Evolutionary conservation across 1,140 invertebrate species (phyloP).

Genomic region (Tyrophagus putrescentiae): DNA sequence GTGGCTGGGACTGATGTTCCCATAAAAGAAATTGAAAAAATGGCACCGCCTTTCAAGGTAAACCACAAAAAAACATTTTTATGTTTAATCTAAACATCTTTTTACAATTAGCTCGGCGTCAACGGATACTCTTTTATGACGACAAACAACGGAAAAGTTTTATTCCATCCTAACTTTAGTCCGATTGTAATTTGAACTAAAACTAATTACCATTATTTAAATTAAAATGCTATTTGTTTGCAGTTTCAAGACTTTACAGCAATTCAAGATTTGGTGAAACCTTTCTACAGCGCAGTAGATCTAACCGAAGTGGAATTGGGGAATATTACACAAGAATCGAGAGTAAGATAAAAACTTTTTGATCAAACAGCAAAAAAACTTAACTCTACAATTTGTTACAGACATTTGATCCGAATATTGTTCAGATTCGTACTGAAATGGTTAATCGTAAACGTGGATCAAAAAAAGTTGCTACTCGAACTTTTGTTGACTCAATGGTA

Average conservation of each 20-base stretch:
- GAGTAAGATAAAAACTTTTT: conserved; percentile 32
- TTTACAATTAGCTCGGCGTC: conserved; percentile 61
- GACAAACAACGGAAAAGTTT: conserved; percentile 88
- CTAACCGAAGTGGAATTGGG: conserved; percentile 80
- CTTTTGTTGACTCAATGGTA: conserved; percentile 79
- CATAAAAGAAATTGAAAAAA: conserved; percentile 74
- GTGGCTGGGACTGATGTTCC: conserved; percentile 87
- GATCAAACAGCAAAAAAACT: not conserved
- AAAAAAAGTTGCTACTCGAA: conserved; percentile 61
- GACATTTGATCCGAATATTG: not conserved
- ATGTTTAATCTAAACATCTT: not conserved
- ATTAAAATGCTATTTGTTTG: conserved; percentile 23
- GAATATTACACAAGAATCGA: conserved; percentile 53
- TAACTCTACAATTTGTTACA: not conserved
- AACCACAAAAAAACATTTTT: not conserved
- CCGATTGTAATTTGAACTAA: conserved; percentile 53
- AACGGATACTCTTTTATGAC: conserved; percentile 93
- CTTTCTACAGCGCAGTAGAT: conserved; percentile 83
- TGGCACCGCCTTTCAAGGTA: conserved; percentile 79
- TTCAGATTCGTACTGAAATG: conserved; percentile 61
- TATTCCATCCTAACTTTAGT: conserved; percentile 89
- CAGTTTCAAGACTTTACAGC: too few relatives aligned
- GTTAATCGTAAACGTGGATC: conserved; percentile 69
- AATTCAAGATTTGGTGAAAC: conserved; percentile 69
- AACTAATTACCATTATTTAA: conserved; percentile 10